Percentiles rank a stretch among this genome's conserved stretches.
Conservation (phyloP, 2,797 vertebrate species). For the Enteromius anoplus region DNA sequence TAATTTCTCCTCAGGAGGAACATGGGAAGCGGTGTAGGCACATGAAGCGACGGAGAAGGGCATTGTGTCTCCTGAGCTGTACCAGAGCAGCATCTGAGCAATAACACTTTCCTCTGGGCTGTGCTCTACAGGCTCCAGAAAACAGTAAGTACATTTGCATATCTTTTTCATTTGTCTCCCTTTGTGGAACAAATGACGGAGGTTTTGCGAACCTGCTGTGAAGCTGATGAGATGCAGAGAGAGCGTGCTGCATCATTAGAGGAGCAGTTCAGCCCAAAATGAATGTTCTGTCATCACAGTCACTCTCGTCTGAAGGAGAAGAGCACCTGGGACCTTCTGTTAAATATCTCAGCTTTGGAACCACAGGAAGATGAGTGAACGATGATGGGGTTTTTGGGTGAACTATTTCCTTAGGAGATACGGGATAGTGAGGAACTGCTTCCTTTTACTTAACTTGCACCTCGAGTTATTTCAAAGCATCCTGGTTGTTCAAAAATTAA, state of each 20-base stretch:
- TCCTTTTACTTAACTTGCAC: neutral
- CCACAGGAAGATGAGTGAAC: neutral
- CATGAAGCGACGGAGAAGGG: neutral
- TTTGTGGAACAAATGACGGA: constrained; percentile 33
- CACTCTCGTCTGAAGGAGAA: neutral
- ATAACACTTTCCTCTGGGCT: constrained; percentile 17
- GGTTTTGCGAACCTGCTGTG: constrained; percentile 26
- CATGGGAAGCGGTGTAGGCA: neutral
- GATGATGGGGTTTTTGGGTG: neutral
- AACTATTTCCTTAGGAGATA: neutral
- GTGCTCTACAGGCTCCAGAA: constrained; percentile 27
- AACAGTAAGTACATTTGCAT: constrained; percentile 29
- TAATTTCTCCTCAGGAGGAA: neutral
- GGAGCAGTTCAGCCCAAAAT: constrained; percentile 15
- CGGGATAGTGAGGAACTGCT: neutral
- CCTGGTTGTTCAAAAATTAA: neutral
- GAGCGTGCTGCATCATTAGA: constrained; percentile 6
- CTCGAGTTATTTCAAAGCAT: neutral
- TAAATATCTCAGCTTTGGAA: neutral
- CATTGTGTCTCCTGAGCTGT: neutral
- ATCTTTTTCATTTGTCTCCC: constrained; percentile 30
- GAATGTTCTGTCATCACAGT: constrained; percentile 9
- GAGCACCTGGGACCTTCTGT: neutral
- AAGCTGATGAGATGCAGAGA: constrained; percentile 32
- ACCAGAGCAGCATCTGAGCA: constrained; percentile 6